phyloP scores from a whole-genome alignment of 2,797 vertebrate species.

The Lateolabrax maculatus region DNA sequence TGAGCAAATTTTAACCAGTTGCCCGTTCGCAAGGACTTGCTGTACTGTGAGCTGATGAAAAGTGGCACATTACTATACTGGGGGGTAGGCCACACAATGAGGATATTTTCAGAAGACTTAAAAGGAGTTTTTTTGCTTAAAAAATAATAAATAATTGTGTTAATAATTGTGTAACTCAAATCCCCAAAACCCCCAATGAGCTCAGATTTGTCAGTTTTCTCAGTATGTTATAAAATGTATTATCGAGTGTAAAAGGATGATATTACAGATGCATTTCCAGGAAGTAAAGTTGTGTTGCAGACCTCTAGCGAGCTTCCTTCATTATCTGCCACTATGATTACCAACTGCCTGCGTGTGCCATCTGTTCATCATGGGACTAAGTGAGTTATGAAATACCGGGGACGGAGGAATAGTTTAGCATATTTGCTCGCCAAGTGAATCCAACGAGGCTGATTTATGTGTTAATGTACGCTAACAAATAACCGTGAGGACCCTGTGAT shows the following conservation, averaged over 20 bases:
- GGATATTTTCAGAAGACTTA: not conserved
- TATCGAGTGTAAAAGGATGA: not conserved
- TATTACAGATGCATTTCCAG: not conserved
- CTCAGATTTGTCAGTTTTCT: not conserved
- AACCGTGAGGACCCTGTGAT: not conserved
- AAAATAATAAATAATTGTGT: too few relatives aligned
- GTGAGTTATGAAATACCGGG: constrained; percentile 2
- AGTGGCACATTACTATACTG: not conserved
- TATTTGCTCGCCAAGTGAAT: not conserved
- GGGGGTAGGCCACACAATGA: not conserved
- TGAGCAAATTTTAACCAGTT: not conserved
- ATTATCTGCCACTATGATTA: not conserved
- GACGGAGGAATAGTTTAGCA: not conserved
- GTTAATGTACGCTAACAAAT: not conserved
- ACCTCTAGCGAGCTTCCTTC: not conserved
- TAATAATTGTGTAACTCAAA: not conserved
- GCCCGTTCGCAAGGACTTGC: not conserved
- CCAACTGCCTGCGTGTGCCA: constrained; percentile 3
- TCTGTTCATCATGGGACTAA: constrained; percentile 16
- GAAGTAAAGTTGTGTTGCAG: not conserved
- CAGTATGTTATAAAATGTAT: not conserved
- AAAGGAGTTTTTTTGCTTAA: not conserved
- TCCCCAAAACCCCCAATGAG: not conserved
- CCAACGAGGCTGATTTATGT: not conserved
- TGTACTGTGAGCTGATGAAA: not conserved